Evolutionary conservation across 2,888 invertebrate species (phyloP).

Genomic region (Spodoptera exigua): DNA sequence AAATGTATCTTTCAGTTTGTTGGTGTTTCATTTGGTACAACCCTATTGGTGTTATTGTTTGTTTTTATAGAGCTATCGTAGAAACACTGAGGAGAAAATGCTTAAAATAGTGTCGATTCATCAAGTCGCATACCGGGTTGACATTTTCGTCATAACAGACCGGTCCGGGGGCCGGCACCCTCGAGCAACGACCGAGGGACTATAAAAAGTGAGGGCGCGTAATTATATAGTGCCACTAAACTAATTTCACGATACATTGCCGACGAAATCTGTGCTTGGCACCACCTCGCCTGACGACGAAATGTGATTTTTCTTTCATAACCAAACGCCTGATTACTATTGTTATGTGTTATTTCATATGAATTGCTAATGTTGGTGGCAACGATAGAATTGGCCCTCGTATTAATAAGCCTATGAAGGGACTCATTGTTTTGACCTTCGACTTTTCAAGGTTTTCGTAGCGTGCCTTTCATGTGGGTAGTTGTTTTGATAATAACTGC

Average conservation of each 20-base stretch:
- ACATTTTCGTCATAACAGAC: constrained; percentile 88
- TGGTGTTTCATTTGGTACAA: constrained; percentile 69
- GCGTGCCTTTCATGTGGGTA: constrained; percentile 52
- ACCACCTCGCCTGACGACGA: constrained; percentile 81
- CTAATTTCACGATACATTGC: constrained; percentile 90
- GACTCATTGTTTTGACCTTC: constrained; percentile 70
- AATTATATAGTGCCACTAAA: constrained; percentile 89
- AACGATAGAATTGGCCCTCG: constrained; percentile 70
- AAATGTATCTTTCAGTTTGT: constrained; percentile 83
- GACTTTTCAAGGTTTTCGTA: constrained; percentile 65
- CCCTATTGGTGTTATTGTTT: constrained; percentile 25
- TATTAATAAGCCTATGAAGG: constrained; percentile 76
- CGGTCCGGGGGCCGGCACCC: constrained; percentile 66
- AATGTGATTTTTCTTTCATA: constrained; percentile 85
- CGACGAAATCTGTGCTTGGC: constrained; percentile 89
- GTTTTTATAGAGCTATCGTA: constrained; percentile 60
- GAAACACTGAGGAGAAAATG: constrained; percentile 69
- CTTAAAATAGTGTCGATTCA: constrained; percentile 88
- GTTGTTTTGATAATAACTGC: constrained; percentile 60
- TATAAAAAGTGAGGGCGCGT: constrained; percentile 87
- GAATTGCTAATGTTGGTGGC: constrained; percentile 82
- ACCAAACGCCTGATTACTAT: constrained; percentile 84
- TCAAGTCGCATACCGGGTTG: constrained; percentile 87
- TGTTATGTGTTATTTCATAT: constrained; percentile 86
- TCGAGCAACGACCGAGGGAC: constrained; percentile 68